Evolutionary conservation across 2,113 vertebrate genomes (phyloP), one percentile per base, ranked within the genome.

Genomic region (Poeciliopsis prolifica): DNA sequence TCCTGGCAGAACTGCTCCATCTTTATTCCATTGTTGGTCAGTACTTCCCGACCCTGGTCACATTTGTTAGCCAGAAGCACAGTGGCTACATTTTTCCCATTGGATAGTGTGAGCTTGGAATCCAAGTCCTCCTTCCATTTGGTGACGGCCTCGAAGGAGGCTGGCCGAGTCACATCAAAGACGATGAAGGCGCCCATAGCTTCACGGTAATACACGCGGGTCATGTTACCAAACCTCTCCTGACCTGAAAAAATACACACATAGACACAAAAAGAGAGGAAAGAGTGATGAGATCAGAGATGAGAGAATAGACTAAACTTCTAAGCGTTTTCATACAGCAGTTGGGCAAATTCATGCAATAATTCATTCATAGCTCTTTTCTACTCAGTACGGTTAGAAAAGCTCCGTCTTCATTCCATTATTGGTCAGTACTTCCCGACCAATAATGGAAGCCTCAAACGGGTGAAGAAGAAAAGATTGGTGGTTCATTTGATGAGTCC

Each of bases 121-220:
- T 96, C 95, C 88, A 96, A 91, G 84, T 96, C 95, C 83, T 95
- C 94, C 83, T 96, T 96, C 95, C 95, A 96, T 76, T 95, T 95
- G 67, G 91, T 85, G 75, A 96, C 91, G 0, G 95, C 95, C 72
- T 96, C 94, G 28, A 96, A 94, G 24, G 95, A 95, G 30, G 95
- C 88, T 0, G 94, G 94, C 70, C 95, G 89, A 3, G 94, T 95
- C 69, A 95, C 90, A 22, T 96, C 95, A 13, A 95, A 96, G 71
- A 96, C 95, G 0, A 96, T 94, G 82, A 96, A 93, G 24, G 94
- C 95, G 6, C 95, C 95, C 85, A 95, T 94, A 65, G 95, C 95
- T 85, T 96, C 95, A 14, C 95, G 92, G 92, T 96, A 96, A 90
- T 96, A 96, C 33, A 96, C 94, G 0, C 95, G 92, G 29, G 95